Evolutionary conservation across 2,113 vertebrate genomes (phyloP).

Genomic region (Lophura nycthemera): DNA sequence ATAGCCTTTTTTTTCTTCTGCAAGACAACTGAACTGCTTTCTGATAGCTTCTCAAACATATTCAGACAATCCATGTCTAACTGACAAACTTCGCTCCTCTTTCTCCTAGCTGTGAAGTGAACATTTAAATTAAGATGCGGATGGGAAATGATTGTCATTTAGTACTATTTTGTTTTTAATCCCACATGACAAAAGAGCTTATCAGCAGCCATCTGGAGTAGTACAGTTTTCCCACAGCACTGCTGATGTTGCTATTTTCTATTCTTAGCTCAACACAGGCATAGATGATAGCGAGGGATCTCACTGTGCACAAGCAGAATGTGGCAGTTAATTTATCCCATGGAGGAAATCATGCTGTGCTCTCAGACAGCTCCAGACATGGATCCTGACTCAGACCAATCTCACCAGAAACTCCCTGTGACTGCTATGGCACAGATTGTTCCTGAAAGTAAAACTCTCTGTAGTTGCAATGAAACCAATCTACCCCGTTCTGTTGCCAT

Average conservation of each 20-base stretch:
- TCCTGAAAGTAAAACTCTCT: slow-evolving; percentile 30
- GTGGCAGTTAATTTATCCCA: slow-evolving; percentile 62
- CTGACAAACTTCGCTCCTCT: background rate
- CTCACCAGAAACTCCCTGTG: slow-evolving; percentile 52
- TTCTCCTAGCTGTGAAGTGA: background rate
- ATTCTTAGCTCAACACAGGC: slow-evolving; percentile 62
- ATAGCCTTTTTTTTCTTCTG: background rate
- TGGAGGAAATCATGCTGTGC: slow-evolving; percentile 63
- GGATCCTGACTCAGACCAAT: slow-evolving; percentile 52
- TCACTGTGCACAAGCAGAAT: slow-evolving; percentile 55
- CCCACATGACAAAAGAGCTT: slow-evolving; percentile 11
- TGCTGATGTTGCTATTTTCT: slow-evolving; percentile 71
- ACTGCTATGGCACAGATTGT: slow-evolving; percentile 44
- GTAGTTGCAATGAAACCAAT: slow-evolving; percentile 30
- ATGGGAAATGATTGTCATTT: background rate
- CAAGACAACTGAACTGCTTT: background rate
- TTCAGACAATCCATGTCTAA: background rate
- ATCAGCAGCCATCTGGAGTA: slow-evolving; percentile 63
- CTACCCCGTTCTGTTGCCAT: background rate
- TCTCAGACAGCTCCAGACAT: slow-evolving; percentile 65
- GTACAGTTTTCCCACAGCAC: slow-evolving; percentile 62
- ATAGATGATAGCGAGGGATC: slow-evolving; percentile 45
- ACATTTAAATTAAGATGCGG: background rate
- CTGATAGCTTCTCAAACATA: background rate
- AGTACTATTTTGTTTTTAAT: slow-evolving; percentile 33